Evolutionary conservation across 1,140 invertebrate species (phyloP), one percentile per base, ranked within the genome.

Genomic region (Mizuhopecten yessoensis): DNA sequence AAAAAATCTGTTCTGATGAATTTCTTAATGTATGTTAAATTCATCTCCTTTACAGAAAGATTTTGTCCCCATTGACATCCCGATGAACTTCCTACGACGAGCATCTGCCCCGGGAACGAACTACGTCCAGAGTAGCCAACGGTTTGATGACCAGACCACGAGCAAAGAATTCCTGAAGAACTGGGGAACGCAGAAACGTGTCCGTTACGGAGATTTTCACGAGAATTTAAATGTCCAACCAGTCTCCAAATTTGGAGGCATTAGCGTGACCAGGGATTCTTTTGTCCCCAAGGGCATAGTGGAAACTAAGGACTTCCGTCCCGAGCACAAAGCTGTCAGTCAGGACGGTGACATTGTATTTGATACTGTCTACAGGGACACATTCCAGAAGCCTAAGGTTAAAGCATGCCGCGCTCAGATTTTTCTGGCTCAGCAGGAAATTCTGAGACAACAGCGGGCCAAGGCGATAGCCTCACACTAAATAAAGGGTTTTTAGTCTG

Each of bases 161-260:
- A 94, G 92, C 89, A 94, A 94, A 33, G 93, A 95, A 34, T 95
- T 96, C 90, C 95, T 95, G 91, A 92, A 94, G 87, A 93, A 95
- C 90, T 95, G 94, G 94, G 93, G 92, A 9, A 42, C 94, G 5
- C 88, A 92, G 17, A 91, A 92, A 17, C 86, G 95, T 13, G 87
- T 94, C 9, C 39, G 95, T 75, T 95, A 94, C 88, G 95, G 95
- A 17, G 95, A 96, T 87, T 95, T 95, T 92, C 95, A 96, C 86
- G 95, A 95, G 86, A 95, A 94, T 92, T 89, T 90, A 29, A 94
- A 94, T 0, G 34, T 95, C 23, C 94, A 94, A 15, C 95, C 94
- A 3, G 57, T 93, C 87, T 34, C 92, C 0, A 94, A 94, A 34
- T 96, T 95, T 92, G 92, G 94, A 11, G 94, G 90, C 0, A 92